Evolutionary conservation across 2,797 vertebrate genomes (phyloP).

Genomic region (Crypturellus tataupa): DNA sequence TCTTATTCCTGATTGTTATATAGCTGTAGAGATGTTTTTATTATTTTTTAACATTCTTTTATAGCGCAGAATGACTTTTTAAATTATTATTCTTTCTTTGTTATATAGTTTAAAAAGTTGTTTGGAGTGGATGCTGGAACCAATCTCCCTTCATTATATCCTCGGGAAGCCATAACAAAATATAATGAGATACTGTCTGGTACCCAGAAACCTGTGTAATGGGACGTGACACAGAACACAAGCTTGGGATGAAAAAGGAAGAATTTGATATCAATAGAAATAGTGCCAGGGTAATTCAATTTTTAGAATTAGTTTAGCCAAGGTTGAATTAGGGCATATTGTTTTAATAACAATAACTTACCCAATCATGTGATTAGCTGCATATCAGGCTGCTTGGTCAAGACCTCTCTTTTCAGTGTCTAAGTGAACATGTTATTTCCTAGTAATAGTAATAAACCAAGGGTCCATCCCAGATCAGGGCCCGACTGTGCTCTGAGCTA

Average conservation of each 20-base stretch:
- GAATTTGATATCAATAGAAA: background rate
- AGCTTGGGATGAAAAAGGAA: background rate
- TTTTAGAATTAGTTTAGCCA: too few species aligned
- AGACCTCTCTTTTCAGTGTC: background rate
- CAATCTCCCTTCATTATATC: background rate
- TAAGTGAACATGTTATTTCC: background rate
- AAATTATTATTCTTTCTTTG: too few species aligned
- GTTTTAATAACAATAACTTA: background rate
- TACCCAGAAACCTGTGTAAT: background rate
- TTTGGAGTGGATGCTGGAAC: too few species aligned
- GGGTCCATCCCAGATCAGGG: background rate
- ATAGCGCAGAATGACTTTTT: too few species aligned
- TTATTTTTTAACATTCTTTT: too few species aligned
- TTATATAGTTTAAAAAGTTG: too few species aligned
- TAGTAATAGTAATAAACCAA: background rate
- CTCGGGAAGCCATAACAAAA: background rate
- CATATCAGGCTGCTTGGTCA: background rate
- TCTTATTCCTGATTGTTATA: too few species aligned
- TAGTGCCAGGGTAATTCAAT: background rate
- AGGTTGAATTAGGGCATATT: background rate
- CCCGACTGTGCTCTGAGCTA: background rate
- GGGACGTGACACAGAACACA: background rate
- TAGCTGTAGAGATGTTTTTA: too few species aligned
- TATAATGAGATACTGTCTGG: background rate
- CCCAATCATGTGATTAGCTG: background rate